A percentile compares a stretch with the other conserved stretches of the same genome.
These are phyloP conservation scores for Rhea americana DNA, from an alignment of 2,113 vertebrate species.

Conservation along the genomic window DNA sequence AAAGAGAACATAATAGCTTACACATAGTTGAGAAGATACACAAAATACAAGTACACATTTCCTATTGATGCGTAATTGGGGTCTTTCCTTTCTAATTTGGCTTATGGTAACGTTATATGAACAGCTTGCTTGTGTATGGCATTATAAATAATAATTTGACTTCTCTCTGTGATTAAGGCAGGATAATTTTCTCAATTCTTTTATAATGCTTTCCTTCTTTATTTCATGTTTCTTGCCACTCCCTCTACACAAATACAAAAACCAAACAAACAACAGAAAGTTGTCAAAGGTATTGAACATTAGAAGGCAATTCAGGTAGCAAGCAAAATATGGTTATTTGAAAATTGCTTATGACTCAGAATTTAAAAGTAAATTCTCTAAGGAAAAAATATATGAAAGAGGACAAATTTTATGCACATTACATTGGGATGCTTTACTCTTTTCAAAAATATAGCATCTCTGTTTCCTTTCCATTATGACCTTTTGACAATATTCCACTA, in stretches of 20 bases:
- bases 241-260: neutral
- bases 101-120: neutral
- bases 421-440: neutral
- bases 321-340: neutral
- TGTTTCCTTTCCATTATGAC: neutral
- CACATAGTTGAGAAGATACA: neutral
- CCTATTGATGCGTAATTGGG: neutral
- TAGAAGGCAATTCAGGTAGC: neutral
- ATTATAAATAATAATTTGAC: neutral
- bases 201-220: neutral
- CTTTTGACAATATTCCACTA: neutral
- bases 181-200: neutral
- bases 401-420: neutral
- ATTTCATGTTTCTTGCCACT: neutral
- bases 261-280: neutral
- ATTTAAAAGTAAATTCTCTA: neutral
- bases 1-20: neutral
- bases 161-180: conserved; percentile 11
- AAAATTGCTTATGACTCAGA: neutral
- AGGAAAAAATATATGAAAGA: neutral
- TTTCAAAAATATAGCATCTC: neutral
- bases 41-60: neutral
- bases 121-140: neutral
- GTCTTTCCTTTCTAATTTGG: conserved; percentile 24
- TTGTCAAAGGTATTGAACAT: neutral